Percentiles rank a stretch among this genome's conserved stretches.
Conservation (phyloP, 2,888 invertebrate species). For the Metellina segmentata region DNA sequence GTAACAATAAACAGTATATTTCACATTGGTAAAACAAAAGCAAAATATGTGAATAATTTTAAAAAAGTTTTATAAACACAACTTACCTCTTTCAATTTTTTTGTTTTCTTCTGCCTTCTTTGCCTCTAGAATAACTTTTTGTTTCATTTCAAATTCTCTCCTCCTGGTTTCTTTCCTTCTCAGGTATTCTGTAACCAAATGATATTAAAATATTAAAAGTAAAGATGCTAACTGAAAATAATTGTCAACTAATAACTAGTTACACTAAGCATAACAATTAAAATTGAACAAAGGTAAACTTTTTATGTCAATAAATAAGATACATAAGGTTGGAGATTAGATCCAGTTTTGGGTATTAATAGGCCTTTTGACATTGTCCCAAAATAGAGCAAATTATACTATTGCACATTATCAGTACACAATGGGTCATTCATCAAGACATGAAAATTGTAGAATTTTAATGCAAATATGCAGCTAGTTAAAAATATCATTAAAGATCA, state of each 20-base stretch:
- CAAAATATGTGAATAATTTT: background rate
- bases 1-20: too few species aligned
- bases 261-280: too few species aligned
- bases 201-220: background rate
- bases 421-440: background rate
- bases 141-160: constrained; percentile 79
- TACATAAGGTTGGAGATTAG: too few species aligned
- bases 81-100: constrained; percentile 84
- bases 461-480: background rate
- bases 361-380: too few species aligned
- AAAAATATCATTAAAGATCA: background rate
- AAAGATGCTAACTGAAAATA: background rate
- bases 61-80: background rate
- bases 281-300: too few species aligned
- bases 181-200: constrained; percentile 49
- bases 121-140: constrained; percentile 80
- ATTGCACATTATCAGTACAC: too few species aligned
- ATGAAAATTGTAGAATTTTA: background rate
- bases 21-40: too few species aligned
- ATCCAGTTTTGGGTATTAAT: too few species aligned
- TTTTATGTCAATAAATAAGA: too few species aligned
- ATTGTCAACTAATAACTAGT: too few species aligned
- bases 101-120: constrained; percentile 88
- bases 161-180: constrained; percentile 79
- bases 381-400: too few species aligned